phyloP scores from a whole-genome alignment of 2,797 vertebrate genomes.

The Cyclura pinguis region DNA sequence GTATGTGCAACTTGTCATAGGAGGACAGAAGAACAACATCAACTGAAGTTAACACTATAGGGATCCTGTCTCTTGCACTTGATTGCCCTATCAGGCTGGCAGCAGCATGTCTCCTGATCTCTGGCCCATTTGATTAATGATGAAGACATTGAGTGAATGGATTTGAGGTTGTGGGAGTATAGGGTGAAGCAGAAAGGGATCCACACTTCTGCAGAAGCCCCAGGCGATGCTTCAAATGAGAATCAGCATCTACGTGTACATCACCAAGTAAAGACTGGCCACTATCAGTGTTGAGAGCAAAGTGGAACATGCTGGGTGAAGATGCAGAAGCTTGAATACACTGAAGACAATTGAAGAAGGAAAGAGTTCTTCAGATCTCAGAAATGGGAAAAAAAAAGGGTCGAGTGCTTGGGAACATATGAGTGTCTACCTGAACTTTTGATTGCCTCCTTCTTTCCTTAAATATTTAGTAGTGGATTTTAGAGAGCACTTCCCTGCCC shows the following conservation, averaged over 20 bases:
- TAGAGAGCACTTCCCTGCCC: neutral
- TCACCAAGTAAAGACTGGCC: too few relatives aligned
- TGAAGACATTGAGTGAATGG: neutral
- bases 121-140: neutral
- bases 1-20: neutral
- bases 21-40: neutral
- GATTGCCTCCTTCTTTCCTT: neutral
- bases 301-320: neutral
- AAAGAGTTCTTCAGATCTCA: neutral
- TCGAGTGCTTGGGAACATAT: neutral
- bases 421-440: neutral
- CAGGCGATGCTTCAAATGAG: neutral
- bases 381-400: neutral
- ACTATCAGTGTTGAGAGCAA: neutral
- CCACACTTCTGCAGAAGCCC: neutral
- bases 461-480: neutral
- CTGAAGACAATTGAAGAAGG: neutral
- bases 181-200: conserved; percentile 1
- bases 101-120: neutral
- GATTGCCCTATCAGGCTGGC: neutral
- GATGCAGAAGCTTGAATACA: neutral
- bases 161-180: conserved; percentile 14
- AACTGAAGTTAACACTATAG: neutral
- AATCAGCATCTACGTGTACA: neutral
- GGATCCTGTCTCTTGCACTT: neutral